Evolutionary conservation across 2,113 vertebrate genomes (phyloP), one percentile per base, ranked within the genome.

Genomic region (Smithornis capensis): DNA sequence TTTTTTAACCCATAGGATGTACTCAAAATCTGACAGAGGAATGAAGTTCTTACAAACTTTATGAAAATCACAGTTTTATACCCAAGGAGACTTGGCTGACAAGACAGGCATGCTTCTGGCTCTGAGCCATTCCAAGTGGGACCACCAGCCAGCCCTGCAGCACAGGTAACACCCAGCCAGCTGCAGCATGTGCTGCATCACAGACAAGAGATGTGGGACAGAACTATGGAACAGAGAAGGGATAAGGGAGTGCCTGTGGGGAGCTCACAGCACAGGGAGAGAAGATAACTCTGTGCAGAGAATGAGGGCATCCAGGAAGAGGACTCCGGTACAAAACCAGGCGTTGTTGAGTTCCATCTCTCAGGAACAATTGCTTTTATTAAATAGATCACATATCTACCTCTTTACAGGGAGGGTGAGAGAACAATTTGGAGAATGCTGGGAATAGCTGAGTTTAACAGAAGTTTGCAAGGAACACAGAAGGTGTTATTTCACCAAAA

Each of bases 151-250:
- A 25, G 44, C 8, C 75, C 62, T 52, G 9, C 35, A 35, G 44
- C 31, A n/a, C 4, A 0, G 4, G 24, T 8, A 16, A 69, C 63
- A 27, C 28, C 27, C 17, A 77, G 22, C 6, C 71, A 69, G 59
- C 35, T 3, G 0, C 83, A 82, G 55, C 35, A 79, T 1, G 1
- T 21, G 52, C 52, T 88, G 78, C 69, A 55, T 42, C 76, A 33
- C 37, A 33, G 29, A 62, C 14, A 22, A 14, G 40, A n/a, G 11
- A 22, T 0, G 0, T 13, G 35, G 59, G 64, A 24, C 60, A 79
- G 44, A 59, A 8, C 23, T 33, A 14, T 45, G 18, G n/a, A 37
- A 8, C 19, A 49, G 13, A 3, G 12, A 38, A 35, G 33, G 29
- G 56, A 49, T 6, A 22, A 33, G 47, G 44, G 1, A 53, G 27